Conservation (phyloP, 1,140 invertebrate species). For the Macrostomum lignano region DNA sequence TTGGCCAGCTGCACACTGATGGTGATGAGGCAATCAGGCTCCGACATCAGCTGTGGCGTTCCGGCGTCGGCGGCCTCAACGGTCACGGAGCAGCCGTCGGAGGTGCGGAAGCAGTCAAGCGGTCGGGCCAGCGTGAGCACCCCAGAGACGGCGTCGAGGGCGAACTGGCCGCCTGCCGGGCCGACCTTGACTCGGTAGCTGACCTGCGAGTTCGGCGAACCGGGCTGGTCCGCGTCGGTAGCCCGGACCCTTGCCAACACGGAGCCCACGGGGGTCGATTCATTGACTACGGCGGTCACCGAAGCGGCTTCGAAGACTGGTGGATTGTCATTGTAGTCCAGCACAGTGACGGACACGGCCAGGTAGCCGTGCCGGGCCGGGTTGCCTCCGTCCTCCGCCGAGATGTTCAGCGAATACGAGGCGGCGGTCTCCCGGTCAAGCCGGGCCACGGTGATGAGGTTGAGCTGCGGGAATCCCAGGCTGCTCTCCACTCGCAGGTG, state of each 20-base stretch:
- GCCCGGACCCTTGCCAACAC: slow-evolving; percentile 54
- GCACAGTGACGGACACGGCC: slow-evolving; percentile 43
- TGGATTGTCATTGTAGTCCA: slow-evolving; percentile 68
- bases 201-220: slow-evolving; percentile 61
- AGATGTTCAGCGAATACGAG: slow-evolving; percentile 42
- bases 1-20: slow-evolving; percentile 8
- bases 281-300: no score
- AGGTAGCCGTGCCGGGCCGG: slow-evolving; percentile 41
- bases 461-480: no score
- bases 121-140: slow-evolving; percentile 44
- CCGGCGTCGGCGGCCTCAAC: slow-evolving; percentile 7
- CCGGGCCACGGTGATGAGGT: no score
- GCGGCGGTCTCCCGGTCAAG: slow-evolving; percentile 46
- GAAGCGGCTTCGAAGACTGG: no score
- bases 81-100: slow-evolving; percentile 10
- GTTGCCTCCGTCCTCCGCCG: slow-evolving; percentile 39
- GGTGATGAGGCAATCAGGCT: no score
- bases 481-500: no score
- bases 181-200: slow-evolving; percentile 51
- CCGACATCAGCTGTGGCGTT: no score
- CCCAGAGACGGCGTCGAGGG: slow-evolving; percentile 43
- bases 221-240: slow-evolving; percentile 43
- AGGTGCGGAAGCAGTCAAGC: no score
- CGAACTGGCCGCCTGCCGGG: slow-evolving; percentile 44
- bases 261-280: slow-evolving; percentile 43